Conservation (phyloP, 2,113 vertebrate species). For the Indicator maculatus region DNA sequence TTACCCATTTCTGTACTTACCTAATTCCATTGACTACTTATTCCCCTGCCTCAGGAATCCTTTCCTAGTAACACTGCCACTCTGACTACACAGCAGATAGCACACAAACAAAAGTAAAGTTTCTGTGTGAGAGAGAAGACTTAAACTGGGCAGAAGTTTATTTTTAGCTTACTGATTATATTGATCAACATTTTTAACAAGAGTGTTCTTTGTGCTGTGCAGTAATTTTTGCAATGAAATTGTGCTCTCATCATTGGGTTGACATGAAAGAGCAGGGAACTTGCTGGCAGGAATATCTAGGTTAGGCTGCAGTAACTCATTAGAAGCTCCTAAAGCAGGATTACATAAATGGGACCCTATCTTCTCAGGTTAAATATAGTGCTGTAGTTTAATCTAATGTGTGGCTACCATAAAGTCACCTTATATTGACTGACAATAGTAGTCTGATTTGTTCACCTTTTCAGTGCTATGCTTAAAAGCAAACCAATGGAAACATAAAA, state of each 20-base stretch:
- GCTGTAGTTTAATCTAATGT: constrained; percentile 8
- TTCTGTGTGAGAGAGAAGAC: background rate
- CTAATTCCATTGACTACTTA: background rate
- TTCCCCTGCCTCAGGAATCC: background rate
- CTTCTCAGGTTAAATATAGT: constrained; percentile 51
- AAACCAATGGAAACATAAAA: background rate
- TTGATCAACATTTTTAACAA: background rate
- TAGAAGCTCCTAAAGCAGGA: constrained; percentile 45
- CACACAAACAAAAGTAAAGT: background rate
- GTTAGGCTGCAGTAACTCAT: constrained; percentile 49
- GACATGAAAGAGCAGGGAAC: background rate
- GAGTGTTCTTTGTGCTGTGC: background rate
- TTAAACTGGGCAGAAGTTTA: background rate
- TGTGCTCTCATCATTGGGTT: background rate
- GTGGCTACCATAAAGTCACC: background rate
- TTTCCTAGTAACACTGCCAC: background rate
- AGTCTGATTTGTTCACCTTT: background rate
- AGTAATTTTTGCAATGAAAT: constrained; percentile 22
- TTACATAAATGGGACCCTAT: constrained; percentile 41
- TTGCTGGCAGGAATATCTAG: constrained; percentile 33
- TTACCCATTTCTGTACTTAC: background rate
- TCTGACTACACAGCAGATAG: background rate
- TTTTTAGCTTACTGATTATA: background rate
- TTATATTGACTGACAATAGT: background rate
- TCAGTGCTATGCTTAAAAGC: background rate